Evolutionary conservation across 2,797 vertebrate species (phyloP).

Genomic region (Gephyroberyx darwinii): DNA sequence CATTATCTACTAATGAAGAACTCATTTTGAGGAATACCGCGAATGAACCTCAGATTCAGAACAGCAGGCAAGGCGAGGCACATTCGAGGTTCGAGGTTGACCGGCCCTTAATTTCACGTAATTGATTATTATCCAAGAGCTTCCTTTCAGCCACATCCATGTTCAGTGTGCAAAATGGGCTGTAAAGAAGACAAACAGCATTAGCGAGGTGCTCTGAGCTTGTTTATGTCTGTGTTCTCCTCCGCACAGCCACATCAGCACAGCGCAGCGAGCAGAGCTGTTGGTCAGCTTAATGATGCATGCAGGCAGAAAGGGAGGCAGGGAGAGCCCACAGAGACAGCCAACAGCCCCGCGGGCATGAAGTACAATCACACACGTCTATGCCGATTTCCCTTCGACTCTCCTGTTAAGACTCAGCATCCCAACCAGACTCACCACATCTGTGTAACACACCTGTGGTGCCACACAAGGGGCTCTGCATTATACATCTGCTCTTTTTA

Average conservation of each 20-base stretch:
- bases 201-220: conserved; percentile 64
- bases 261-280: conserved; percentile 49
- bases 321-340: conserved; percentile 35
- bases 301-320: conserved; percentile 49
- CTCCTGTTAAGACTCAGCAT: conserved; percentile 2
- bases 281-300: conserved; percentile 75
- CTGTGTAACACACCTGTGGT: neutral
- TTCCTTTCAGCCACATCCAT: conserved; percentile 55
- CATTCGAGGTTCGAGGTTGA: neutral
- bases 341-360: conserved; percentile 31
- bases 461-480: neutral
- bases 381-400: neutral
- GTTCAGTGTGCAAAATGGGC: conserved; percentile 63
- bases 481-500: neutral
- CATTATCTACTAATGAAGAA: conserved; percentile 21
- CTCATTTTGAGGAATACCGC: conserved; percentile 14
- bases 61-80: conserved; percentile 29
- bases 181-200: conserved; percentile 72
- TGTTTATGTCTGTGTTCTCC: conserved; percentile 62
- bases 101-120: conserved; percentile 48
- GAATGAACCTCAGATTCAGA: conserved; percentile 35
- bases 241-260: conserved; percentile 31
- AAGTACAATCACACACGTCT: conserved; percentile 36
- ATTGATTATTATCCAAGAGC: conserved; percentile 49
- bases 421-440: conserved; percentile 7